Base-by-base conservation (phyloP, 2,888 invertebrate species). In the Lepas anatifera region DNA sequence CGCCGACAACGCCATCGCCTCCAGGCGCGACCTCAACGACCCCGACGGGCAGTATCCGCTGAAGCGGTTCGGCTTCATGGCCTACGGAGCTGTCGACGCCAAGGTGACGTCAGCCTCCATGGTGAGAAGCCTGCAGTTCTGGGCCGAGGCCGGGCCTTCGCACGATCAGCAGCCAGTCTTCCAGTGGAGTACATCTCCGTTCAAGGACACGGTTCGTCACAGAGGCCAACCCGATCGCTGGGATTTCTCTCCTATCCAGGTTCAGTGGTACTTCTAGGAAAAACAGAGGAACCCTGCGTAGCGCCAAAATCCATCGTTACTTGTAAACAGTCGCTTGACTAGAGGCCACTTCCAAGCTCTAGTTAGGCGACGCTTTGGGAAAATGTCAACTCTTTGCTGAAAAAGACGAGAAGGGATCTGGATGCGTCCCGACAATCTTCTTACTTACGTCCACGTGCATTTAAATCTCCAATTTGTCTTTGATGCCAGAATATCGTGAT, bases 11-110 rank as follows among this genome's bases (percentile, higher is more conserved):
- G 58, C 58, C 58, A 32, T 58, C 58, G 29, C 58, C 18, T 13
- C 58, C 18, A 29, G 58, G 32, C 58, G 58, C 58, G 58, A 58
- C 58, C 58, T 58, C 58, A 58, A 58, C 58, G 58, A 58, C 58
- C 58, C 58, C 32, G 58, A 13, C 32, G 58, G 58, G 18, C 4
- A 7, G 18, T 58, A 58, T 32, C 58, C 58, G 32, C 29, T 58
- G 6, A 32, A 58, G 32, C 10, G 32, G 32, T 22, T 32, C 32
- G 32, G 32, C 3, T 58, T 58, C 58, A 18, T 18, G 32, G 32
- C 32, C 32, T 58, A 58, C 58, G 58, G 58, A 16, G 58, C 58
- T 32, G 22, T 58, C 58, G 58, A 58, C 32, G 58, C 32, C 58
- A 58, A 58, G 58, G 32, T 58, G 58, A 58, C 58, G 29, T 32